These are phyloP conservation scores for Nasonia longicornis DNA, from an alignment of 1,140 invertebrate genomes.

Conservation along the genomic window DNA sequence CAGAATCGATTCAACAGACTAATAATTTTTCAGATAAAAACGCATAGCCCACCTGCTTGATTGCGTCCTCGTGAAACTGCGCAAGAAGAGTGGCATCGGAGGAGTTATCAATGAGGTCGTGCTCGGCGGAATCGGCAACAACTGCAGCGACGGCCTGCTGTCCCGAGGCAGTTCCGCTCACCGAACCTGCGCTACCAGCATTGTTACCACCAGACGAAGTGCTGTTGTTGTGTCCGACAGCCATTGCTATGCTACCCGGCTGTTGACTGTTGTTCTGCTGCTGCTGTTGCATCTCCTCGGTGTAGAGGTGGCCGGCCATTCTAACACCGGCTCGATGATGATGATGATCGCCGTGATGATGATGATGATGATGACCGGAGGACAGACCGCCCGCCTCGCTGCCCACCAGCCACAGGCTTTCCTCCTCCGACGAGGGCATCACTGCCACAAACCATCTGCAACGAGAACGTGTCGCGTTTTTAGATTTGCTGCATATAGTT, in stretches of 20 bases:
- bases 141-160: slow-evolving; percentile 37
- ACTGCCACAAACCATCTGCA: slow-evolving; percentile 64
- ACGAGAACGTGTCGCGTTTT: slow-evolving; percentile 1
- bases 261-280: slow-evolving; percentile 54
- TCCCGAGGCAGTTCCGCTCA: slow-evolving; percentile 44
- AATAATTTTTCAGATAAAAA: background rate
- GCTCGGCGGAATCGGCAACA: slow-evolving; percentile 61
- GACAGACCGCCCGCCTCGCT: slow-evolving; percentile 57
- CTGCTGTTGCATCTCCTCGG: slow-evolving; percentile 63
- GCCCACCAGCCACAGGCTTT: slow-evolving; percentile 66
- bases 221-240: background rate
- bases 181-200: slow-evolving; percentile 46
- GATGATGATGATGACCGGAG: slow-evolving; percentile 44
- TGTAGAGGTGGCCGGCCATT: slow-evolving; percentile 52
- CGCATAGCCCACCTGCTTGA: slow-evolving; percentile 71
- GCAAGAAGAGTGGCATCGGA: slow-evolving; percentile 73
- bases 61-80: slow-evolving; percentile 82
- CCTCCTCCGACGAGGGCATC: slow-evolving; percentile 66
- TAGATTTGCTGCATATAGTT: background rate
- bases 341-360: slow-evolving; percentile 28
- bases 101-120: slow-evolving; percentile 61
- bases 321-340: slow-evolving; percentile 16
- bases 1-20: too few relatives aligned
- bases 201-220: background rate
- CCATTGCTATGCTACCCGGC: slow-evolving; percentile 8